Evolutionary conservation across 1,140 invertebrate genomes (phyloP), one percentile per base, ranked within the genome.

Genomic region (Nebria ingens): DNA sequence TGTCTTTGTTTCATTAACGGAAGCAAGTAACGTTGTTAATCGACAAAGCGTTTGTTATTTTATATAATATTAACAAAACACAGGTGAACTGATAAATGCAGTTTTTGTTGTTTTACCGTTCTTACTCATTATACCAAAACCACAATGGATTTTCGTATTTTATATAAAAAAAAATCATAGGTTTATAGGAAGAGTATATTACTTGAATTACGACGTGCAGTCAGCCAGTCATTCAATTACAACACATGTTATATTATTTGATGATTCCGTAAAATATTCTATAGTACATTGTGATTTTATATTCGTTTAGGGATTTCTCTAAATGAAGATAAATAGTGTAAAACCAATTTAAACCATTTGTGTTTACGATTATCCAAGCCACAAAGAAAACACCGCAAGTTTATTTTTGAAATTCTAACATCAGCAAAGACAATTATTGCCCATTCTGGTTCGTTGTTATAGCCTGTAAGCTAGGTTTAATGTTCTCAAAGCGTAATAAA

Each of bases 1-100:
- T 45, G 40, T 45, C 40, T 45, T 45, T 45, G 6, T 6, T 45
- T 29, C 40, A 45, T 45, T 45, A 45, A 45, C 15, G 40, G 40
- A 45, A 45, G 40, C 9, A 12, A 17, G 15, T 17, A 45, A 6
- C 15, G 40, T 45, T 12, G 40, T 17, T 45, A 45, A 45, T 45
- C 6, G 3, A 45, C 40, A 17, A 45, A 45, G 40, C 40, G 9
- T 45, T 45, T 17, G 17, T 45, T 45, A 45, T 45, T 45, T 45
- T 17, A 45, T n/a, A n/a, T n/a, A n/a, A n/a, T n/a, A n/a, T n/a
- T n/a, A n/a, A n/a, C n/a, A n/a, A n/a, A 4, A 45, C 3, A 3
- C 15, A 17, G 3, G 40, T 45, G 9, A 17, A 17, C 40, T 45
- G 40, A 45, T 17, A 45, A 45, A 45, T 45, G 40, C 40, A 45